phyloP scores from a whole-genome alignment of 2,888 invertebrate species.

The Tiliacea aurago region DNA sequence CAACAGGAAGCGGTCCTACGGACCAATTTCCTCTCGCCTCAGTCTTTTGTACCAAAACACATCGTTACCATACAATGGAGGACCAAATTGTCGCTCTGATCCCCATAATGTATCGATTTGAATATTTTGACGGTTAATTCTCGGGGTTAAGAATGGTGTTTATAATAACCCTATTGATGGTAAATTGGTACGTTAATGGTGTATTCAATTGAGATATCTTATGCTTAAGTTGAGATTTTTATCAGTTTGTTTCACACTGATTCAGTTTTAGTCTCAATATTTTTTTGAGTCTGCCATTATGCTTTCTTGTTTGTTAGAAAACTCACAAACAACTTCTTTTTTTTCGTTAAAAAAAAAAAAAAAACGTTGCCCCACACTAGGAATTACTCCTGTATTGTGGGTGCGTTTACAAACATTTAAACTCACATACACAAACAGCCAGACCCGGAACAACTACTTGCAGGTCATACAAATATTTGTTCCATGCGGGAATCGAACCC shows the following conservation, averaged over 20 bases:
- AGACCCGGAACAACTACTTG: too few species aligned
- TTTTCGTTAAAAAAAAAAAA: too few species aligned
- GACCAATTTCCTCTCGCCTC: slow-evolving; percentile 75
- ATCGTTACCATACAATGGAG: slow-evolving; percentile 78
- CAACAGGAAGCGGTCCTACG: slow-evolving; percentile 67
- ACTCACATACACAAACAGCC: too few species aligned
- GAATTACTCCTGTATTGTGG: too few species aligned
- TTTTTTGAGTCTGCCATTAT: not conserved
- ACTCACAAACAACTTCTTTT: too few species aligned
- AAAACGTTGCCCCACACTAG: too few species aligned
- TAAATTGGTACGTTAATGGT: slow-evolving; percentile 51
- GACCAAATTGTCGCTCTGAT: slow-evolving; percentile 71
- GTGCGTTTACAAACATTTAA: too few species aligned
- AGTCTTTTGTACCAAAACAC: slow-evolving; percentile 73
- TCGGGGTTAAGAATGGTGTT: slow-evolving; percentile 43
- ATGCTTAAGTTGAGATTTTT: not conserved
- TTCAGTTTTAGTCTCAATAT: not conserved
- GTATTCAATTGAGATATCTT: slow-evolving; percentile 41
- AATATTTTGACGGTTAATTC: slow-evolving; percentile 70
- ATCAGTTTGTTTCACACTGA: not conserved
- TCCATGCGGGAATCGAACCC: too few species aligned
- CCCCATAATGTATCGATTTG: slow-evolving; percentile 71
- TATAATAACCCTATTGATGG: slow-evolving; percentile 54
- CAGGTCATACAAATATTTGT: too few species aligned
- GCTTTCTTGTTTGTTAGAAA: not conserved